Conservation (phyloP, 2,113 vertebrate genomes). For the Muscicapa adusta region DNA sequence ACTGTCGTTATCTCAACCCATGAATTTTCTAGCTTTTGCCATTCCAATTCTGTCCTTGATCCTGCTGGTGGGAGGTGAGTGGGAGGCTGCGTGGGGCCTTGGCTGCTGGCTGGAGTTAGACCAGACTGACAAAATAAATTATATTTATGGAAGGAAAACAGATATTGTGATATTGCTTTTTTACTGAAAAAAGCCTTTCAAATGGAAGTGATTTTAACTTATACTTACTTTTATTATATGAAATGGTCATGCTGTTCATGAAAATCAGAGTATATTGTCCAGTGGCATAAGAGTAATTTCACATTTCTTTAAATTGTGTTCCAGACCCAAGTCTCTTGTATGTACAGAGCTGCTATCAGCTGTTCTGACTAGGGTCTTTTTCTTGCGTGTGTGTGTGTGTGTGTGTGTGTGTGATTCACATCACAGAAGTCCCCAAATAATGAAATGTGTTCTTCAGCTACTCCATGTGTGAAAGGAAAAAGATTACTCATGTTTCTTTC, state of each 20-base stretch:
- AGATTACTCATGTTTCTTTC: not conserved
- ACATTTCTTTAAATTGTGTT: not conserved
- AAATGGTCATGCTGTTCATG: not conserved
- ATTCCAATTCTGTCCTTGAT: not conserved
- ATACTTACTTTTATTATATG: not conserved
- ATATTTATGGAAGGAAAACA: not conserved
- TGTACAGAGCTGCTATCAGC: accelerated
- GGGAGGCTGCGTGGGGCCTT: accelerated
- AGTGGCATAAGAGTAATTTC: not conserved
- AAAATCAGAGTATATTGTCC: not conserved
- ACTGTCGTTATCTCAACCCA: not conserved
- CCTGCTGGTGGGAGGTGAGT: not conserved
- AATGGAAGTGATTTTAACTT: not conserved
- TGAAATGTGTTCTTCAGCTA: not conserved
- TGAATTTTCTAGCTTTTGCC: not conserved
- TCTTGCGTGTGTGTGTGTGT: accelerated
- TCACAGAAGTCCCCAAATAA: not conserved
- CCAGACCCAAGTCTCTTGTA: not conserved
- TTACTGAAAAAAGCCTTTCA: not conserved
- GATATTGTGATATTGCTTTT: not conserved
- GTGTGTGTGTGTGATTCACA: accelerated
- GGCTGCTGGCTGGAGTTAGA: not conserved
- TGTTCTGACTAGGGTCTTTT: not conserved
- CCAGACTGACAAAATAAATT: not conserved
- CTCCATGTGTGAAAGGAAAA: not conserved